Evolutionary conservation across 2,888 invertebrate species (phyloP).

Genomic region (Lapara coniferarum): DNA sequence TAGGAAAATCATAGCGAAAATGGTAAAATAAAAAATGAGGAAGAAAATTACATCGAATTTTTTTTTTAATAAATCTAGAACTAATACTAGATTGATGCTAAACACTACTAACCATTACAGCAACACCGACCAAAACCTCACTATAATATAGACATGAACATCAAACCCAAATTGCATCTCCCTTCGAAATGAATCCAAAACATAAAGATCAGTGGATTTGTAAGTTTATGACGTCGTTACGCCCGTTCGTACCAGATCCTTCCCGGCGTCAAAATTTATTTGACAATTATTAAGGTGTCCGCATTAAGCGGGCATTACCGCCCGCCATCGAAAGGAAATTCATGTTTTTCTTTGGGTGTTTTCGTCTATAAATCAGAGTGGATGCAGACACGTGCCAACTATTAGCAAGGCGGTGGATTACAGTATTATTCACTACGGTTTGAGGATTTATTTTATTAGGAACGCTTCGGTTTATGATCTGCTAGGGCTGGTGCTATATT

Average conservation of each 20-base stretch:
- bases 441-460: conserved; percentile 81
- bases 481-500: background rate
- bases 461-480: conserved; percentile 24
- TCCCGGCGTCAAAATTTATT: conserved; percentile 73
- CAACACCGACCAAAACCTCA: too few species aligned
- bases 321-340: conserved; percentile 67
- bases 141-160: background rate
- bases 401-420: conserved; percentile 80
- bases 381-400: conserved; percentile 80
- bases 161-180: conserved; percentile 14
- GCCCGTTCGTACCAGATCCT: conserved; percentile 62
- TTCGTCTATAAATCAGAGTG: conserved; percentile 74
- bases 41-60: too few species aligned
- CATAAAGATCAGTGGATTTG: conserved; percentile 39
- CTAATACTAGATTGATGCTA: too few species aligned
- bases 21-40: too few species aligned
- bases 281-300: conserved; percentile 82
- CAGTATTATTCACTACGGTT: conserved; percentile 83
- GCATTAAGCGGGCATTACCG: conserved; percentile 77
- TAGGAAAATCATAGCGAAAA: too few species aligned
- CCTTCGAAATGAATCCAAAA: conserved; percentile 18
- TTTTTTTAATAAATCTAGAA: too few species aligned
- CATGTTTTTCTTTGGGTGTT: conserved; percentile 82
- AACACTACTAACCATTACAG: too few species aligned
- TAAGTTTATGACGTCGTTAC: conserved; percentile 75